A percentile compares a stretch with the other conserved stretches of the same genome.
Conservation (phyloP, 2,113 vertebrate species). For the Datnioides undecimradiatus region DNA sequence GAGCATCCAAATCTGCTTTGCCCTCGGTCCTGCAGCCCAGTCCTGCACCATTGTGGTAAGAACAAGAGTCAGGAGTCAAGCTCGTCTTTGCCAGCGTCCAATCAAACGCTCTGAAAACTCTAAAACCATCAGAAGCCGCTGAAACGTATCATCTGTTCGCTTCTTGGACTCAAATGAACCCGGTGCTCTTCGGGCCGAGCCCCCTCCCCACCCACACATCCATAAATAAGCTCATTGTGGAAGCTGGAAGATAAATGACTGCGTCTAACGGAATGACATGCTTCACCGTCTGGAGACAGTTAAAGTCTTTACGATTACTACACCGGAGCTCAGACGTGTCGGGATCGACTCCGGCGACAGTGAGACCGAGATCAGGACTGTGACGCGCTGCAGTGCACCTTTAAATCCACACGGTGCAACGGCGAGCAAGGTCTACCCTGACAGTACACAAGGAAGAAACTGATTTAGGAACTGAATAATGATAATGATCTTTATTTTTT, state of each 20-base stretch:
- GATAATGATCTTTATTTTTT: too few relatives aligned
- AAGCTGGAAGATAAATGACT: neutral
- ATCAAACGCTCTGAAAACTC: too few relatives aligned
- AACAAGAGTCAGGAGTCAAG: neutral
- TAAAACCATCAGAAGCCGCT: neutral
- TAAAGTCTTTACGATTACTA: neutral
- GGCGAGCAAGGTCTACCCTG: neutral
- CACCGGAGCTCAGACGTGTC: neutral
- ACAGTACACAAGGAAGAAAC: neutral
- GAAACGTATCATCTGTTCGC: neutral
- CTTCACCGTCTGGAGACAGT: constrained; percentile 12
- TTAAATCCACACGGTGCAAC: neutral
- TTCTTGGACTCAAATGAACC: neutral
- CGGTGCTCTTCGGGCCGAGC: neutral
- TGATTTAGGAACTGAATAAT: too few relatives aligned
- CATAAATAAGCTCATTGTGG: neutral
- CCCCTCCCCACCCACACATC: too few relatives aligned
- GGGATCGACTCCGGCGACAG: neutral
- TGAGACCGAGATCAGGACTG: neutral
- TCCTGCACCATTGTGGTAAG: neutral
- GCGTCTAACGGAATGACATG: constrained; percentile 10
- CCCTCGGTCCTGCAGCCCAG: neutral
- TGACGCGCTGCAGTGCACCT: neutral
- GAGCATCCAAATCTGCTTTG: constrained; percentile 40
- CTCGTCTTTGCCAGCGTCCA: neutral